Evolutionary conservation across 2,113 vertebrate species (phyloP), one percentile per base, ranked within the genome.

Genomic region (Pachypanchax playfairii): DNA sequence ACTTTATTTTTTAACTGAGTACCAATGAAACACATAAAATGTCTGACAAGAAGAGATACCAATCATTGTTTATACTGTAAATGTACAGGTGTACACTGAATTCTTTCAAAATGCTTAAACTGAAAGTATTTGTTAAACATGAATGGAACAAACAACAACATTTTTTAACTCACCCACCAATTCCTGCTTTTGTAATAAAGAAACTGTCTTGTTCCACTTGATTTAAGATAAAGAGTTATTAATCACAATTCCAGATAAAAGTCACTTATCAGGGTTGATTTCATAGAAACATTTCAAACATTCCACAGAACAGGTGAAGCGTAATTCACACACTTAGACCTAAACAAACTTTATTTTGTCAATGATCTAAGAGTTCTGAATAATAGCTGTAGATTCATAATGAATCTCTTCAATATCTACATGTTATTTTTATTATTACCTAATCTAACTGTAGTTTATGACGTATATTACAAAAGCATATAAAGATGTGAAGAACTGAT

Each of bases 191-290:
- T 6, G 31, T 4, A 4, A n/a, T n/a, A n/a, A n/a, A n/a, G n/a
- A n/a, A n/a, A 64, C 10, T 22, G 12, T 11, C 48, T 68, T 75
- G 28, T 49, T 66, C 38, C 41, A 7, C 28, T 1, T 1, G 21
- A 43, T 25, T 8, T 2, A 12, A 6, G 21, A 36, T 20, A 20
- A 52, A 29, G 15, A 29, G 56, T 50, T 41, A 43, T 63, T 12
- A 36, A 13, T 4, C 14, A 33, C 2, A 56, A 25, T 62, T 61
- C 61, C 31, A 59, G 46, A 5, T 21, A 26, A 15, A 35, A 26
- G 31, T 6, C 49, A 61, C 46, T 25, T 18, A 48, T 64, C 42
- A 49, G n/a, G n/a, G 1, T 18, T 43, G 6, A 21, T 29, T 2
- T 28, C 33, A 17, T 0, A 10, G n/a, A n/a, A n/a, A n/a, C n/a